Evolutionary conservation across 2,888 invertebrate species (phyloP).

Genomic region (Linnaemya tessellans): DNA sequence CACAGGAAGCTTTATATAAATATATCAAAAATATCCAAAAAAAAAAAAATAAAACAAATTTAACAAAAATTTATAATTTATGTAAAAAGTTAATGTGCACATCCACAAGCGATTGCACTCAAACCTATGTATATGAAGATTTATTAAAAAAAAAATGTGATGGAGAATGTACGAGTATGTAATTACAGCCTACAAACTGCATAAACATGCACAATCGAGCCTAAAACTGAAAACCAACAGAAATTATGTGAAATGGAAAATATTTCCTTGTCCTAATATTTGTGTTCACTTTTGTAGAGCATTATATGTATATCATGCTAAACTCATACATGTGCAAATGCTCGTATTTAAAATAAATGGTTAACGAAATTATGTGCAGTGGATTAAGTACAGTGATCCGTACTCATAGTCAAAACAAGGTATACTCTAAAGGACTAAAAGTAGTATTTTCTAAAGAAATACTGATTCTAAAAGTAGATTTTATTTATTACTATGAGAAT

Average conservation of each 20-base stretch:
- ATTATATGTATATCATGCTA: constrained; percentile 30
- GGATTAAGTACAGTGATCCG: too few relatives aligned
- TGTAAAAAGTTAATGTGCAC: constrained; percentile 65
- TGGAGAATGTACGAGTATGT: constrained; percentile 26
- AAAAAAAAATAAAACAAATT: constrained; percentile 39
- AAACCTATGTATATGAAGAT: constrained; percentile 3
- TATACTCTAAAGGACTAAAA: too few relatives aligned
- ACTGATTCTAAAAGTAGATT: too few relatives aligned
- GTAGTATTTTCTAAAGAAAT: too few relatives aligned
- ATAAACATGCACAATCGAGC: constrained; percentile 51
- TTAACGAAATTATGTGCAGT: too few relatives aligned
- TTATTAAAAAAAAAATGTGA: constrained; percentile 15
- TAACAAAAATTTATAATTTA: constrained; percentile 68
- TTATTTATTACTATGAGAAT: too few relatives aligned
- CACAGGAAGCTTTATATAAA: constrained; percentile 62
- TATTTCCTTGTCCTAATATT: constrained; percentile 1
- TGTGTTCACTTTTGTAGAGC: constrained; percentile 2
- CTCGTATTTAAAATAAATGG: constrained; percentile 4
- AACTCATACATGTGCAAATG: constrained; percentile 27
- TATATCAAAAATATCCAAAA: constrained; percentile 43
- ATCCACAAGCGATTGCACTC: constrained; percentile 7
- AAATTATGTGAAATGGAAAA: constrained; percentile 57
- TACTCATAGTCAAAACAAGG: too few relatives aligned
- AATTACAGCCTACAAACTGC: constrained; percentile 58
- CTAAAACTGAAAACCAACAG: constrained; percentile 35